These are phyloP conservation scores for Hemibagrus guttatus DNA, from an alignment of 2,797 vertebrate genomes.

Conservation along the genomic window DNA sequence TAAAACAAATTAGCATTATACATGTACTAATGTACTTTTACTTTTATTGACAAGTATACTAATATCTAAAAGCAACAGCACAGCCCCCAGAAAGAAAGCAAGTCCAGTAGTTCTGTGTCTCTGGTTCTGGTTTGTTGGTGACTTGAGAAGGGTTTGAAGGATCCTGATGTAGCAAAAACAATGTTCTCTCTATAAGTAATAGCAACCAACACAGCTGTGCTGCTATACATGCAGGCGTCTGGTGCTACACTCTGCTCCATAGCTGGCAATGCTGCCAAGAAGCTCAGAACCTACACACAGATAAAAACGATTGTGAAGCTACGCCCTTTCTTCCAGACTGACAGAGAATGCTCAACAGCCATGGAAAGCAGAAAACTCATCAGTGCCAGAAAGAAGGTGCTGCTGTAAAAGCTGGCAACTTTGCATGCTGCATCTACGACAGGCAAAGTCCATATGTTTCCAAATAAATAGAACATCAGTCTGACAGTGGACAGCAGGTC, in stretches of 20 bases:
- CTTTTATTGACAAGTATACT: no score
- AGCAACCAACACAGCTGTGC: rapidly evolving
- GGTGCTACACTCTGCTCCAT: constrained; percentile 67
- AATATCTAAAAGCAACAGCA: no score
- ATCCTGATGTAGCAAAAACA: constrained; percentile 79
- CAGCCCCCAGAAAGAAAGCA: constrained; percentile 76
- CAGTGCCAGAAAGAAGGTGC: constrained; percentile 82
- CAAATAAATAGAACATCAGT: constrained; percentile 80
- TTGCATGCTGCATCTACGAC: constrained; percentile 65
- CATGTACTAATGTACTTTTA: no score
- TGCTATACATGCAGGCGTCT: constrained; percentile 52
- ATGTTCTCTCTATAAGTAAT: constrained; percentile 66
- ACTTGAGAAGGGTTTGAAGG: constrained; percentile 59
- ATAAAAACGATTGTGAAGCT: constrained; percentile 59
- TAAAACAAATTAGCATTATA: no score
- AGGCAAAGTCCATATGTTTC: constrained; percentile 76
- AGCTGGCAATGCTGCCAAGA: constrained; percentile 75
- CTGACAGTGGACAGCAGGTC: constrained; percentile 62
- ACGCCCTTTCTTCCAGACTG: constrained; percentile 60
- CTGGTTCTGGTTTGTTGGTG: constrained; percentile 69
- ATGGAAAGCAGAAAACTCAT: constrained; percentile 88
- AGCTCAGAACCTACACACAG: constrained; percentile 75
- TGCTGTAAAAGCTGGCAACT: constrained; percentile 75
- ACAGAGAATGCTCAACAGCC: constrained; percentile 60
- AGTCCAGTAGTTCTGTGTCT: constrained; percentile 82